Conservation (phyloP, 2,113 vertebrate genomes). For the Osmerus mordax region DNA sequence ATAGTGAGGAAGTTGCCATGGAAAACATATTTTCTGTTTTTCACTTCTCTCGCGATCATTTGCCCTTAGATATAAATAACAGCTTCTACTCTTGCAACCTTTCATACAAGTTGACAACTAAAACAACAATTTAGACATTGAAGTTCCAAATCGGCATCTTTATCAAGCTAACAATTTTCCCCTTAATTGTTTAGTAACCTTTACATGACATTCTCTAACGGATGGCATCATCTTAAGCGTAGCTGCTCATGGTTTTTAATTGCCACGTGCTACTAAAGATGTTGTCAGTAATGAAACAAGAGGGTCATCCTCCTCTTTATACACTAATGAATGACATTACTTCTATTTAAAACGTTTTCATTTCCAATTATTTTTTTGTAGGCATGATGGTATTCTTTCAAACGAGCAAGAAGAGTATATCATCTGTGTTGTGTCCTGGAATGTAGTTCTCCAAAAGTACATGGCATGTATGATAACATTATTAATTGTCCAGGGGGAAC, state of each 20-base stretch:
- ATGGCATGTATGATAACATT: background rate
- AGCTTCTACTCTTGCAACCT: background rate
- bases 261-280: slow-evolving; percentile 33
- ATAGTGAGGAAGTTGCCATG: no score
- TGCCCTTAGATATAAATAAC: background rate
- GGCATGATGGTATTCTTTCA: no score
- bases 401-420: no score
- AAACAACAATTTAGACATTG: background rate
- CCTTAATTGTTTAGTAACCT: slow-evolving; percentile 31
- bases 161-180: slow-evolving; percentile 16
- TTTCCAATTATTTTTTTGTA: no score
- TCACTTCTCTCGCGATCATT: background rate
- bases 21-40: no score
- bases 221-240: slow-evolving; percentile 41
- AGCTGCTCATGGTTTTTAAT: slow-evolving; percentile 43
- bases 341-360: no score
- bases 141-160: slow-evolving; percentile 20
- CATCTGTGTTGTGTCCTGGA: background rate
- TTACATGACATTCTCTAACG: slow-evolving; percentile 20
- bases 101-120: background rate
- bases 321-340: no score
- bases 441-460: background rate
- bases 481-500: background rate
- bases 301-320: no score
- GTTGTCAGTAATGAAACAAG: slow-evolving; percentile 33